Base-by-base conservation (phyloP, 2,113 vertebrate genomes). In the Morone saxatilis region DNA sequence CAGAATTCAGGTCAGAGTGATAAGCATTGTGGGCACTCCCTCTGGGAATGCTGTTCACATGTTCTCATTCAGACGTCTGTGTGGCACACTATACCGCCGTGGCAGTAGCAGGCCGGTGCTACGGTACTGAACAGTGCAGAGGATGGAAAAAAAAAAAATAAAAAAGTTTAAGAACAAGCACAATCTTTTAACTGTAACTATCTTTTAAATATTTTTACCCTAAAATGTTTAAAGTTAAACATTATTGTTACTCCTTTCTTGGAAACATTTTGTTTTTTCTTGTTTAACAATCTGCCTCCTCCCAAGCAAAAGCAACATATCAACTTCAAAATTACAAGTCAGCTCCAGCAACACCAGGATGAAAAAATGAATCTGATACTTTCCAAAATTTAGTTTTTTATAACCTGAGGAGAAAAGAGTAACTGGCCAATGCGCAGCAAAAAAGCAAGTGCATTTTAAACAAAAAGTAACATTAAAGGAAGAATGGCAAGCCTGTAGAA, bases 1-100 rank as follows among this genome's bases (percentile, higher is more conserved):
- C 90, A 86, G 91, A 95, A 96, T 96, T 94, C 94, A 96, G 96
- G 96, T 96, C 96, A 96, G 95, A 92, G 93, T 78, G 94, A 95
- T 95, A 96, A 95, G 95, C 92, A 88, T 93, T 91, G 92, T 92
- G 92, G 92, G 92, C 92, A 89, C 91, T 91, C 87, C 87, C 83
- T 85, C 87, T 79, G 91, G 71, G 92, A 93, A 88, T 62, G 86
- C 75, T 83, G 85, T 67, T 91, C 91, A 91, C 89, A 87, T 91
- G 91, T 76, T 82, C 83, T 76, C 68, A 74, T 82, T 84, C 86
- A 87, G 75, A 84, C 47, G 66, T 79, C 78, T 83, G 89, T 53
- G 71, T 81, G 83, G 45, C 59, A 70, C 77, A 40, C 72, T 5
- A 65, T 4, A 20, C 45, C 40, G 40, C 54, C 7, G 68, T 10